Evolutionary conservation across 2,113 vertebrate species (phyloP).

Genomic region (Alligator sinensis): DNA sequence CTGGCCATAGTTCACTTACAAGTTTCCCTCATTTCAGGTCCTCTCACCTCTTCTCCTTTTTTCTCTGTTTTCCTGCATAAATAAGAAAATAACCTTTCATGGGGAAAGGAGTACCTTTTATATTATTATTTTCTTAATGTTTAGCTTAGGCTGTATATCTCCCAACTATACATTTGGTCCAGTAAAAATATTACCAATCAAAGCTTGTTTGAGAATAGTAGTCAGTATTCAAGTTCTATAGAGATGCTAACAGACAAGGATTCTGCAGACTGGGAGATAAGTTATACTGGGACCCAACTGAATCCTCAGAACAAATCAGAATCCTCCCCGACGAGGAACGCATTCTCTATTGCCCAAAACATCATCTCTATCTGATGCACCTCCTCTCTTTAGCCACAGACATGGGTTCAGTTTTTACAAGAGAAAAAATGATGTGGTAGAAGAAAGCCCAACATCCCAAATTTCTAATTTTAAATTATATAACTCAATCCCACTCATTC

Average conservation of each 20-base stretch:
- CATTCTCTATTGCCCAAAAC: background rate
- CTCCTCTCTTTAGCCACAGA: background rate
- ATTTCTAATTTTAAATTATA: background rate
- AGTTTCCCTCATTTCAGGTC: background rate
- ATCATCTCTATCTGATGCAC: accelerated
- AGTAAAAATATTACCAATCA: too few species aligned
- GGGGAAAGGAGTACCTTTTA: too few species aligned
- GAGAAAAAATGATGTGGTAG: background rate
- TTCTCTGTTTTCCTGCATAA: background rate
- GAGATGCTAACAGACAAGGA: background rate
- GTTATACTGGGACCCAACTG: background rate
- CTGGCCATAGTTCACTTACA: background rate
- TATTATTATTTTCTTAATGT: too few species aligned
- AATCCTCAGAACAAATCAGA: background rate
- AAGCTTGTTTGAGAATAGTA: background rate
- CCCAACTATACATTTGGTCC: too few species aligned
- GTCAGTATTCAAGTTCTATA: background rate
- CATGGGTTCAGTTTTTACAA: background rate
- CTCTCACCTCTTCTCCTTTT: background rate
- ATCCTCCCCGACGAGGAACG: background rate
- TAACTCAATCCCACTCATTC: background rate
- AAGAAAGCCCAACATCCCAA: background rate
- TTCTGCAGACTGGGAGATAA: background rate
- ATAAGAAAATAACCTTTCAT: background rate
- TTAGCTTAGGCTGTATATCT: too few species aligned